Evolutionary conservation across 2,888 invertebrate species (phyloP).

Genomic region (Phragmatobia fuliginosa): DNA sequence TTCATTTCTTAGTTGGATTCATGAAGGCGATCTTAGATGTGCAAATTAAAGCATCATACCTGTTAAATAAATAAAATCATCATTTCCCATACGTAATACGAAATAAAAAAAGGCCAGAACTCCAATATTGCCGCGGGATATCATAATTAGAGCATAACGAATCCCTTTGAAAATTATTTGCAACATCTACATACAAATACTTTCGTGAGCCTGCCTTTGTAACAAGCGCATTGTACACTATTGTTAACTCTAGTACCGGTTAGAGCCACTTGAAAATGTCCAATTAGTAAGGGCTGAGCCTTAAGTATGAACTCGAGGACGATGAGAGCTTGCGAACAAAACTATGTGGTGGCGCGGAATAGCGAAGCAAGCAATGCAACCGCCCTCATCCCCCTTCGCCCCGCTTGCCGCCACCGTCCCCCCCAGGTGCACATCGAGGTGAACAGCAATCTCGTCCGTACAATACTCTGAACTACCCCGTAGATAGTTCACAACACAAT

Average conservation of each 20-base stretch:
- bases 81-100: neutral
- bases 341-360: constrained; percentile 77
- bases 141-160: constrained; percentile 44
- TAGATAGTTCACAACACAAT: constrained; percentile 63
- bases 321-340: constrained; percentile 79
- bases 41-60: neutral
- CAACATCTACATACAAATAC: constrained; percentile 41
- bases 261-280: constrained; percentile 68
- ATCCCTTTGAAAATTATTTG: constrained; percentile 47
- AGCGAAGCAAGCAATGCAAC: constrained; percentile 71
- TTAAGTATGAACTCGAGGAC: constrained; percentile 73
- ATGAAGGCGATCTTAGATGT: neutral
- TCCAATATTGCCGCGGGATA: constrained; percentile 30
- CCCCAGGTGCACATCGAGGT: constrained; percentile 69
- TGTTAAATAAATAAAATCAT: neutral
- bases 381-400: constrained; percentile 47
- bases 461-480: constrained; percentile 59
- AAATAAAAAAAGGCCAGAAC: neutral
- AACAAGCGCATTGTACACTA: constrained; percentile 49
- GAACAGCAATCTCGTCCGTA: constrained; percentile 76
- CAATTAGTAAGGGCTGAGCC: constrained; percentile 74
- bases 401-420: constrained; percentile 45
- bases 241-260: constrained; percentile 61
- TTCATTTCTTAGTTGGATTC: too few species aligned
- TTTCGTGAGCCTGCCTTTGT: constrained; percentile 40